A percentile compares a stretch with the other conserved stretches of the same genome.
Evolutionary conservation across 2,113 vertebrate genomes (phyloP).

Genomic region (Alethe castanea): DNA sequence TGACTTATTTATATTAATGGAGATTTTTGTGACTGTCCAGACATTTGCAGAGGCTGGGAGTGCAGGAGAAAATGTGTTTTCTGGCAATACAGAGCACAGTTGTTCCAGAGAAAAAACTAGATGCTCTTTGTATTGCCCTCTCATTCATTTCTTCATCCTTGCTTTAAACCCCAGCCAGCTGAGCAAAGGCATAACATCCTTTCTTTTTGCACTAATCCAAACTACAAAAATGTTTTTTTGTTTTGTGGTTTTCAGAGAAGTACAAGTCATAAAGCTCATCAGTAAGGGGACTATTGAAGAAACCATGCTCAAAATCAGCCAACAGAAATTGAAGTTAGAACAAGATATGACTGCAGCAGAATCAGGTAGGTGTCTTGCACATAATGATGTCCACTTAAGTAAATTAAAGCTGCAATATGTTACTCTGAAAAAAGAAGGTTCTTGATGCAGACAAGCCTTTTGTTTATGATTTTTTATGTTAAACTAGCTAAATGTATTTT

Average conservation of each 20-base stretch:
- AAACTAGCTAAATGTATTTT: not conserved
- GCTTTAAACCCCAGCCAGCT: not conserved
- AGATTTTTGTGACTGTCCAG: not conserved
- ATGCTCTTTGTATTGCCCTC: not conserved
- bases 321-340: slow-evolving; percentile 93
- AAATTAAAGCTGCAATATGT: not conserved
- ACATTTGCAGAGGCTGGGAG: not conserved
- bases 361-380: slow-evolving; percentile 73
- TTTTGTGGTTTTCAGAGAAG: slow-evolving; percentile 77
- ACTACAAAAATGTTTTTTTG: not conserved
- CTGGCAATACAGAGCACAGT: not conserved
- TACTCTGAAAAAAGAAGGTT: not conserved
- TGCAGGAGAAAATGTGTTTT: not conserved
- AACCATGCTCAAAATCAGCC: slow-evolving; percentile 88
- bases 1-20: not conserved
- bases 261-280: slow-evolving; percentile 91
- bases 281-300: slow-evolving; percentile 91
- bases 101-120: not conserved
- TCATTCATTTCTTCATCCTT: not conserved
- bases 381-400: not conserved
- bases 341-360: slow-evolving; percentile 93
- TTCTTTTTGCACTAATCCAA: not conserved
- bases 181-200: not conserved
- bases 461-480: not conserved
- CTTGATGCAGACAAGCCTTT: not conserved